Evolutionary conservation across 2,888 invertebrate species (phyloP).

Genomic region (Drosophila formosana): DNA sequence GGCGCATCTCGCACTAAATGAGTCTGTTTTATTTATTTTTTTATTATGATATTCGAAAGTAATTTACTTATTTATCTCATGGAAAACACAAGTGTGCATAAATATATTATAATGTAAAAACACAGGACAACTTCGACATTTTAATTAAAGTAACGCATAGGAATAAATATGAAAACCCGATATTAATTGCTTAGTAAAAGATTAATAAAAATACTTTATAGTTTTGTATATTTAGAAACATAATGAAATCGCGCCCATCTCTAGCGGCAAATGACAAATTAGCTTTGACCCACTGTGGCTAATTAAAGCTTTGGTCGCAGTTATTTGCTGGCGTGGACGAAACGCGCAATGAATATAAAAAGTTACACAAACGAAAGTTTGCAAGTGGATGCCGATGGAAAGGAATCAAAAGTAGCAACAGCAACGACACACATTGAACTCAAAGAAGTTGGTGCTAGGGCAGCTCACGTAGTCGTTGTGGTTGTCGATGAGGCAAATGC

Average conservation of each 20-base stretch:
- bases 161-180: too few species aligned
- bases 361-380: conserved; percentile 63
- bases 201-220: too few species aligned
- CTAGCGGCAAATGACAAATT: conserved; percentile 8
- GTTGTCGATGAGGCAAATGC: conserved; percentile 29
- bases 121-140: too few species aligned
- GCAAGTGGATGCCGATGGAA: conserved; percentile 39
- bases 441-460: conserved; percentile 31
- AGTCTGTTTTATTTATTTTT: background rate
- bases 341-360: conserved; percentile 51
- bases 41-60: background rate
- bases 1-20: background rate
- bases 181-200: too few species aligned
- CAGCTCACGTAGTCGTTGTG: conserved; percentile 29
- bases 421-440: conserved; percentile 20
- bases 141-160: too few species aligned
- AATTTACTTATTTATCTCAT: background rate
- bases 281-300: conserved; percentile 26
- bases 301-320: conserved; percentile 29
- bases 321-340: conserved; percentile 35
- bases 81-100: background rate
- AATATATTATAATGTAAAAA: background rate
- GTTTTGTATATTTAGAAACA: background rate
- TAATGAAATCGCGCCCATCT: background rate
- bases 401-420: conserved; percentile 32